Percentiles rank a stretch among this genome's conserved stretches.
Evolutionary conservation across 2,797 vertebrate species (phyloP).

Genomic region (Myotis pilosus): DNA sequence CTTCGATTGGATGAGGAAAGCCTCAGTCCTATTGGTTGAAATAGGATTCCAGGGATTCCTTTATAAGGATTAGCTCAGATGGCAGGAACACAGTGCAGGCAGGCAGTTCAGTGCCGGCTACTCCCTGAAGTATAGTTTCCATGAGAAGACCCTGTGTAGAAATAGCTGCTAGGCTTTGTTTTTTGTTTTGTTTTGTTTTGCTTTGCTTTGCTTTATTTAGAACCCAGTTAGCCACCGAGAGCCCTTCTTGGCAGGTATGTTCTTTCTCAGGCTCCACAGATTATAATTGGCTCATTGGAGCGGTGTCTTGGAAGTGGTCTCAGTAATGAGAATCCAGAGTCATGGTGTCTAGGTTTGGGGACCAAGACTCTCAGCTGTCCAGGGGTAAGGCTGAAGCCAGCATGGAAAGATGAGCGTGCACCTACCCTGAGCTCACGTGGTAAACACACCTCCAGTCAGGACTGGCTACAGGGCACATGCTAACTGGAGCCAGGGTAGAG

Average conservation of each 20-base stretch:
- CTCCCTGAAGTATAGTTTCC: not conserved
- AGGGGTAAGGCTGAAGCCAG: fast-evolving
- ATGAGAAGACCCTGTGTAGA: not conserved
- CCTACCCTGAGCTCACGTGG: fast-evolving
- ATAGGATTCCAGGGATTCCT: not conserved
- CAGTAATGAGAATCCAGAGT: too few species aligned
- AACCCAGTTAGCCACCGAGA: not conserved
- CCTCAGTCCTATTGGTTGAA: not conserved
- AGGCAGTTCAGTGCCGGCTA: not conserved
- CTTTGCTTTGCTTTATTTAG: not conserved
- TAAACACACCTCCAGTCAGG: too few species aligned
- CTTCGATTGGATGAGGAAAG: too few species aligned
- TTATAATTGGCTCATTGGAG: fast-evolving
- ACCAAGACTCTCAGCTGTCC: not conserved
- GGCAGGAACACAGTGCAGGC: too few species aligned
- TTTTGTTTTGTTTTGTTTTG: not conserved
- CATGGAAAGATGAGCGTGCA: fast-evolving
- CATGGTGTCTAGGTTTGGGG: too few species aligned
- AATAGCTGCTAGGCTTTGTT: not conserved
- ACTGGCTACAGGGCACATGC: fast-evolving
- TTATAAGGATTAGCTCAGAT: too few species aligned
- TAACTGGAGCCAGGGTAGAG: fast-evolving
- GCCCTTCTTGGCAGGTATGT: not conserved
- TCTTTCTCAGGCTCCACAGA: not conserved
- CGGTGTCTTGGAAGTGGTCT: not conserved